Evolutionary conservation across 2,888 invertebrate genomes (phyloP).

Genomic region (Caenorhabditis sp.): DNA sequence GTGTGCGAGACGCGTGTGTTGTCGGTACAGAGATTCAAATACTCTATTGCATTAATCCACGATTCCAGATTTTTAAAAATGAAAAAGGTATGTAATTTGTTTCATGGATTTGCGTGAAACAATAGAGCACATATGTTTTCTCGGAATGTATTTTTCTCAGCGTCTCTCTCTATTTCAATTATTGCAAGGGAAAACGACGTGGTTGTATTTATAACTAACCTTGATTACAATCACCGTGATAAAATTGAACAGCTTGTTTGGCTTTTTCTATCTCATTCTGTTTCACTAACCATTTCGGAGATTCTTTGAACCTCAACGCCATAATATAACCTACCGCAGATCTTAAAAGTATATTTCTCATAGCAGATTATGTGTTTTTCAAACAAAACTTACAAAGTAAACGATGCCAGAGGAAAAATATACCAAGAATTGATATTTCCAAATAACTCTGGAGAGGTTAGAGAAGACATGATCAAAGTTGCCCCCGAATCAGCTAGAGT

Average conservation of each 20-base stretch:
- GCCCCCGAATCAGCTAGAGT: not conserved
- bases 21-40: too few relatives aligned
- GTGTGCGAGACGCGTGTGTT: too few relatives aligned
- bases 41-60: too few relatives aligned
- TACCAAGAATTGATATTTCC: conserved; percentile 29
- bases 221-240: conserved; percentile 22
- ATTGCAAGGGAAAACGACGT: too few relatives aligned
- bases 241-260: conserved; percentile 20
- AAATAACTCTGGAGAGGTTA: conserved; percentile 18
- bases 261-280: conserved; percentile 39
- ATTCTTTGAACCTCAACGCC: conserved; percentile 35
- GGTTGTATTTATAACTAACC: too few relatives aligned
- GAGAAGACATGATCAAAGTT: not conserved
- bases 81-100: too few relatives aligned
- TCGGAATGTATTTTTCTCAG: too few relatives aligned
- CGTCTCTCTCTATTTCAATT: too few relatives aligned
- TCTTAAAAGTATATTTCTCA: conserved; percentile 11
- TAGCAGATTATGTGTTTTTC: not conserved
- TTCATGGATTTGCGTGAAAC: too few relatives aligned
- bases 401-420: conserved; percentile 15
- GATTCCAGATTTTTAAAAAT: not conserved
- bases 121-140: too few relatives aligned
- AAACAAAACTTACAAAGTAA: conserved; percentile 9
- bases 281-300: conserved; percentile 46
- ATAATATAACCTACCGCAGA: conserved; percentile 18